Percentiles rank a stretch among this genome's conserved stretches.
Conservation (phyloP, 2,113 vertebrate genomes). For the Peromyscus maniculatus region DNA sequence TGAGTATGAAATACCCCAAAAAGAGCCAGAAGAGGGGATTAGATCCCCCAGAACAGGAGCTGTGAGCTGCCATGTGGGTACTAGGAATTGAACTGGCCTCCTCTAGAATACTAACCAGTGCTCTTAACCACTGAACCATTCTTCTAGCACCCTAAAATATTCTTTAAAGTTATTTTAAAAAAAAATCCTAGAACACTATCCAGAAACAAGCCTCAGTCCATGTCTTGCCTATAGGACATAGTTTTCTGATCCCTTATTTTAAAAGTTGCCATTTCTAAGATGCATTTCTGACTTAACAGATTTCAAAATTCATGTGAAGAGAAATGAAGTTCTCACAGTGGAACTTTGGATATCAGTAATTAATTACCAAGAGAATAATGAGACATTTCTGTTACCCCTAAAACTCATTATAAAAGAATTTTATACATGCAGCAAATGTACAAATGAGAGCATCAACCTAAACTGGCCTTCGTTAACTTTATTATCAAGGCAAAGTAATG, state of each 20-base stretch:
- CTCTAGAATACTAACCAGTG: not conserved
- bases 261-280: not conserved
- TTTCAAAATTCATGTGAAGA: not conserved
- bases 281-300: slow-evolving; percentile 30
- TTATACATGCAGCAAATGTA: not conserved
- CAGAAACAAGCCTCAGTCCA: not conserved
- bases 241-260: not conserved
- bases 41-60: not conserved
- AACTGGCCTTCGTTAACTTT: slow-evolving; percentile 32
- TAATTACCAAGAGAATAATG: slow-evolving; percentile 14
- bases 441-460: not conserved
- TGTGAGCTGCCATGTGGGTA: no score
- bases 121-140: not conserved
- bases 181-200: not conserved
- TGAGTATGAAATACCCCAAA: not conserved
- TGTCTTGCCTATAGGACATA: not conserved
- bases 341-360: not conserved
- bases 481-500: not conserved
- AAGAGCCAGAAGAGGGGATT: not conserved
- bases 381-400: not conserved
- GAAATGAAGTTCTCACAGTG: not conserved
- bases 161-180: not conserved
- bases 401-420: slow-evolving; percentile 52
- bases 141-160: not conserved
- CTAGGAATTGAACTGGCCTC: not conserved